Evolutionary conservation across 2,888 invertebrate genomes (phyloP).

Genomic region (Ormyrus thymus): DNA sequence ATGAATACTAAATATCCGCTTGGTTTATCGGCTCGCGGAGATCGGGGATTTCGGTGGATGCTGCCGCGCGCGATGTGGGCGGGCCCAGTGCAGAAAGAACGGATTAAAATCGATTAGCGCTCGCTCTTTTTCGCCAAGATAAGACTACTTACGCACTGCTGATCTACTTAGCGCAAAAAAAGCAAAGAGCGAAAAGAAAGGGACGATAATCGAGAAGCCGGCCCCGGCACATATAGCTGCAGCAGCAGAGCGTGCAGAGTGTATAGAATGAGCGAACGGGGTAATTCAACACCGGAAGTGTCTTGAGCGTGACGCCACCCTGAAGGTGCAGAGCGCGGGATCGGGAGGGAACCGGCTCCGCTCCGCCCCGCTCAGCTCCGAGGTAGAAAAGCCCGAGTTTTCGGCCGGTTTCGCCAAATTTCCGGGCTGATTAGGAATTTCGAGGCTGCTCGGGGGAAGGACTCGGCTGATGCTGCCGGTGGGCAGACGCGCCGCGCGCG

Average conservation of each 20-base stretch:
- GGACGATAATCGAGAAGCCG: neutral
- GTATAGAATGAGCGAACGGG: slow-evolving; percentile 61
- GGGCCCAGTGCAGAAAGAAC: slow-evolving; percentile 63
- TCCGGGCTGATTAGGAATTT: too few species aligned
- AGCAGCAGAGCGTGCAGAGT: slow-evolving; percentile 58
- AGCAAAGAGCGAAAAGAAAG: slow-evolving; percentile 36
- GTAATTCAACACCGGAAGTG: slow-evolving; percentile 75
- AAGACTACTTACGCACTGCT: slow-evolving; percentile 46
- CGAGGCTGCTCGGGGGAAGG: slow-evolving; percentile 28
- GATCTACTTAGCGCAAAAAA: slow-evolving; percentile 45
- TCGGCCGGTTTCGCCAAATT: too few species aligned
- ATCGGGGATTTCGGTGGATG: slow-evolving; percentile 65
- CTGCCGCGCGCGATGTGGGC: slow-evolving; percentile 71
- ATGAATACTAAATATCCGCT: slow-evolving; percentile 70
- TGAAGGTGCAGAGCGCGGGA: slow-evolving; percentile 73
- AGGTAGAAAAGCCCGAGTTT: too few species aligned
- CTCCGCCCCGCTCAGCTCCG: too few species aligned
- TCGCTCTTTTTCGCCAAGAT: slow-evolving; percentile 22
- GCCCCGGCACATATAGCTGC: too few species aligned
- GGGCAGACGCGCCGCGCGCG: slow-evolving; percentile 31
- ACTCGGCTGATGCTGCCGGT: slow-evolving; percentile 28
- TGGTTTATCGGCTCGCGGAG: slow-evolving; percentile 64
- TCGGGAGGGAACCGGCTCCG: slow-evolving; percentile 8
- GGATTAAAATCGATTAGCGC: slow-evolving; percentile 53
- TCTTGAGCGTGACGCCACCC: slow-evolving; percentile 75